Percentiles rank a stretch among this genome's conserved stretches.
Conservation (phyloP, 2,113 vertebrate species). For the Naja naja region DNA sequence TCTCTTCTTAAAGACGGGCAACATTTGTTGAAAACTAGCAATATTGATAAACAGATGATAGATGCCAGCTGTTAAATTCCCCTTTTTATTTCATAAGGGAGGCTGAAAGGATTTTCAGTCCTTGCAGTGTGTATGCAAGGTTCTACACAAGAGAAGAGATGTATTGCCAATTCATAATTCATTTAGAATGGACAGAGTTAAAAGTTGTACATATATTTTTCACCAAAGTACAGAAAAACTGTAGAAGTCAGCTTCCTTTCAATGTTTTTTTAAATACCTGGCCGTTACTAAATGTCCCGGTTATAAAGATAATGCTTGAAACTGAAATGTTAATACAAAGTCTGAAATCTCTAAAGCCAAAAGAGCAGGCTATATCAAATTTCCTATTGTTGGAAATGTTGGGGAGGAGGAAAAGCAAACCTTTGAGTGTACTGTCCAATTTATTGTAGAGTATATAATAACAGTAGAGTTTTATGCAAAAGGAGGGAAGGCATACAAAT, state of each 20-base stretch:
- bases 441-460: not conserved
- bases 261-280: not conserved
- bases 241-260: not conserved
- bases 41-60: not conserved
- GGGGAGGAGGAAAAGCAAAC: not conserved
- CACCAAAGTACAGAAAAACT: not conserved
- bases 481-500: not conserved
- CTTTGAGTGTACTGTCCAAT: not conserved
- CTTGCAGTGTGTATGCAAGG: not conserved
- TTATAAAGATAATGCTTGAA: not conserved
- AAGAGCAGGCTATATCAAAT: not conserved
- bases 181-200: not conserved
- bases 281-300: not conserved
- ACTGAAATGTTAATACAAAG: not conserved
- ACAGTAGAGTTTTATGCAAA: not conserved
- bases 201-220: not conserved
- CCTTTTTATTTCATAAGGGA: not conserved
- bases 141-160: not conserved
- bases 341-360: not conserved
- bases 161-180: not conserved
- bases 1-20: not conserved
- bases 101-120: not conserved
- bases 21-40: not conserved
- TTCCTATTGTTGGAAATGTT: not conserved
- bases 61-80: not conserved